Percentiles rank a stretch among this genome's conserved stretches.
phyloP scores from a whole-genome alignment of 2,113 vertebrate species.

The Gymnorhina tibicen region DNA sequence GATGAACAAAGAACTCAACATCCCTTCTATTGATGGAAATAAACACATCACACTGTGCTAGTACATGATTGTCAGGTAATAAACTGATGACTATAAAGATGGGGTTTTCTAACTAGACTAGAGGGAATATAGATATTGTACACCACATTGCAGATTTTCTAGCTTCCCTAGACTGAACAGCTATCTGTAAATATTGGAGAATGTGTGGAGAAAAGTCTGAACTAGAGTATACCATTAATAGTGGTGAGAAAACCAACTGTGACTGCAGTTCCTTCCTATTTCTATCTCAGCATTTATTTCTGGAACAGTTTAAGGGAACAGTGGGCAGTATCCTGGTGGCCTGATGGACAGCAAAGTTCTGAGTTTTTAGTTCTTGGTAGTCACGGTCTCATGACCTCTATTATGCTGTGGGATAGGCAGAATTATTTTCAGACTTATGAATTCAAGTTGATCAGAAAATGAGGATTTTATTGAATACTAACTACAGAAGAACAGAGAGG shows the following conservation, averaged over 20 bases:
- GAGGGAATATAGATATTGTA: neutral
- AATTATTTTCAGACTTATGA: neutral
- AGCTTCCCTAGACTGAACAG: neutral
- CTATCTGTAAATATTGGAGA: neutral
- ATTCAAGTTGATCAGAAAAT: neutral
- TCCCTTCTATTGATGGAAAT: neutral
- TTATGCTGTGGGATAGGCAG: neutral
- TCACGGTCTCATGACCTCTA: neutral
- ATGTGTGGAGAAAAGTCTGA: neutral
- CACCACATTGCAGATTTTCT: neutral
- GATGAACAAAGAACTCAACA: neutral
- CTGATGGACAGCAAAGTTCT: neutral
- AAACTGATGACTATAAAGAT: neutral
- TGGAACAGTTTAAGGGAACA: neutral
- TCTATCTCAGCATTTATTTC: neutral
- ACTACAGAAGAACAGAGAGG: neutral
- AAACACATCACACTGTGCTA: neutral
- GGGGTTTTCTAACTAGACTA: neutral
- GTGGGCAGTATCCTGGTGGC: neutral
- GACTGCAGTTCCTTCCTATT: neutral
- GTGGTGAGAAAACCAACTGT: neutral
- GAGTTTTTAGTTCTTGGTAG: neutral
- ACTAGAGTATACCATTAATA: neutral
- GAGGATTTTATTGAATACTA: neutral
- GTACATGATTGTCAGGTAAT: neutral